Base-by-base conservation (phyloP, 2,888 invertebrate genomes). In the Teinopalpus imperialis region DNA sequence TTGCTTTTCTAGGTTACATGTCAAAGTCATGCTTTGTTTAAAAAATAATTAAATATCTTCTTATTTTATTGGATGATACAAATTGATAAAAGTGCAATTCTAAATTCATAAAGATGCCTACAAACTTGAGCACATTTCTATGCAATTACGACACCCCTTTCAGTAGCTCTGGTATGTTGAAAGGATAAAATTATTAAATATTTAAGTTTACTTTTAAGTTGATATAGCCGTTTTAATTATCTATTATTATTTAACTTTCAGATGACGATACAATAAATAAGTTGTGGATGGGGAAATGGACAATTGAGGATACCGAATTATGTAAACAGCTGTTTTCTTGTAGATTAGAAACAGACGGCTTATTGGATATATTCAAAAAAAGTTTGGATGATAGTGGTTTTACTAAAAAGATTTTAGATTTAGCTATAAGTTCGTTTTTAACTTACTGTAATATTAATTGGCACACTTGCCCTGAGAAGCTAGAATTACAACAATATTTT, bases 361-460 rank as follows among this genome's bases (percentile, higher is more conserved):
- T 87, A 2, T 52, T 53, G 16, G 51, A 63, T 13, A 45, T 71
- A 6, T 43, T 85, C 49, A 77, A 73, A 56, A 63, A 48, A 26
- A 48, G 65, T 44, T 51, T 57, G 41, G 59, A 66, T 13, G 61
- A 71, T 51, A 47, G 48, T 4, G 54, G 43, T 10, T 53, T 57
- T 10, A 52, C 69, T 41, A 69, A 83, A 23, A 77, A 88, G 46
- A 73, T 92, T 53, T 69, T 93, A 7, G 67, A 83, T 37, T 73
- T 91, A 39, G 94, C 92, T 1, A 87, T 95, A 9, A 90, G 93
- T 23, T 90, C 93, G 54, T 79, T 95, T 16, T 83, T 94, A 36
- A 89, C 90, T 14, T 97, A 97, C 78, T 90, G 95, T 41, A 94
- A 96, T 71, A 90, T 90, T 40, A 97, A 97, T 78, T 97, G 95